Evolutionary conservation across 2,113 vertebrate genomes (phyloP), one percentile per base, ranked within the genome.

Genomic region (Laticauda laticaudata): DNA sequence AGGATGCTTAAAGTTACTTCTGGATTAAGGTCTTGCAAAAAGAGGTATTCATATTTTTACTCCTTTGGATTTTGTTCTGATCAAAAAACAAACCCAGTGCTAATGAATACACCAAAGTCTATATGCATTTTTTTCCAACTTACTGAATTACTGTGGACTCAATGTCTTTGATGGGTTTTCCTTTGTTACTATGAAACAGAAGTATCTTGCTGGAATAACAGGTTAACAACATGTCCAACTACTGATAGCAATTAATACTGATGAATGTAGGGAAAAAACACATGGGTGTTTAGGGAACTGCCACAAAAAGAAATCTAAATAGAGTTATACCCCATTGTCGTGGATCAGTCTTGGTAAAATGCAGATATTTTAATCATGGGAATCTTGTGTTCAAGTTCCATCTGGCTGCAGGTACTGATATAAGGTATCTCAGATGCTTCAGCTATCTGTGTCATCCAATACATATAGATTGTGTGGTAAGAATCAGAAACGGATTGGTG

Each of bases 121-220:
- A 21, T 5, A 29, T n/a, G 59, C 26, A 23, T 0, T 12, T 0
- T 12, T 0, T 26, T 12, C 43, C 3, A 90, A 48, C 23, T 14
- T 55, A 29, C 23, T 88, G 9, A 48, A 14, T 15, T 0, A 0
- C 0, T 1, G 51, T 1, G 20, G 3, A 5, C 12, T 10, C 87
- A n/a, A 1, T 53, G 53, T 24, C 0, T 0, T 26, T 91, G 43
- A 5, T 61, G 9, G 29, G 1, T 88, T 87, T 59, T 69, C 4
- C 18, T 61, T 85, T 4, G 3, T 5, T 55, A 20, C 64, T 51
- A 45, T 20, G 69, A 3, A 2, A 26, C 1, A 90, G 39, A 15
- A 15, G 6, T 51, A 91, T 43, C 57, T 39, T 75, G 34, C 0
- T 91, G 45, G 11, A 48, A 18, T 64, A 39, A 21, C 48, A 39